Conservation (phyloP, 2,797 vertebrate genomes). For the Ciconia nigra region DNA sequence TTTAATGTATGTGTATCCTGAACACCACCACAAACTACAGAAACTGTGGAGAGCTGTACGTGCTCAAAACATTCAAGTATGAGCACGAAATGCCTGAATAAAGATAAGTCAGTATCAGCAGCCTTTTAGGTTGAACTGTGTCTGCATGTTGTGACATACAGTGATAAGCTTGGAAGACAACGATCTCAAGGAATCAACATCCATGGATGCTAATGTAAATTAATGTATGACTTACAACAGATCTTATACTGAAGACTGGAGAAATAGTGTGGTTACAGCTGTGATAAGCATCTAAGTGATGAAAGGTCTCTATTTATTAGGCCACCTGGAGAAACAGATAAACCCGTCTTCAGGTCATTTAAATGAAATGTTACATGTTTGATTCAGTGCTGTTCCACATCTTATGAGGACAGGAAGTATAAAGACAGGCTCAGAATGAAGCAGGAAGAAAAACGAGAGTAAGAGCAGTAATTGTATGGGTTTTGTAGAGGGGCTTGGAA, state of each 20-base stretch:
- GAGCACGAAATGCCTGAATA: conserved; percentile 30
- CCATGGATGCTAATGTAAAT: conserved; percentile 1
- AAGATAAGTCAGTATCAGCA: conserved; percentile 23
- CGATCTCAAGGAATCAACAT: neutral
- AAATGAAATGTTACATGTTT: neutral
- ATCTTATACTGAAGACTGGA: neutral
- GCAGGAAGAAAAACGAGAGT: neutral
- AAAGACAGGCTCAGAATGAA: neutral
- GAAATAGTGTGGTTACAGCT: neutral
- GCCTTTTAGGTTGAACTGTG: neutral
- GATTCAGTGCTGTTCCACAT: neutral
- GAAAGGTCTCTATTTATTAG: conserved; percentile 29
- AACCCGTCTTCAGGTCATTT: neutral
- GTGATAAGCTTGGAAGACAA: conserved; percentile 41
- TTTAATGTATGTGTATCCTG: neutral
- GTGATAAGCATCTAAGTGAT: conserved; percentile 40
- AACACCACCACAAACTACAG: neutral
- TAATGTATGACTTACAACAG: neutral
- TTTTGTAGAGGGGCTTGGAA: neutral
- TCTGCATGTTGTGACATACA: neutral
- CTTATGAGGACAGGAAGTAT: neutral
- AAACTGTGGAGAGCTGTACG: neutral
- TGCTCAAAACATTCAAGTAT: neutral
- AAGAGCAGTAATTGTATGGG: neutral
- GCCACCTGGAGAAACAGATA: neutral